Percentiles rank a stretch among this genome's conserved stretches.
These are phyloP conservation scores for Azemiops feae DNA, from an alignment of 2,113 vertebrate genomes.

Conservation along the genomic window DNA sequence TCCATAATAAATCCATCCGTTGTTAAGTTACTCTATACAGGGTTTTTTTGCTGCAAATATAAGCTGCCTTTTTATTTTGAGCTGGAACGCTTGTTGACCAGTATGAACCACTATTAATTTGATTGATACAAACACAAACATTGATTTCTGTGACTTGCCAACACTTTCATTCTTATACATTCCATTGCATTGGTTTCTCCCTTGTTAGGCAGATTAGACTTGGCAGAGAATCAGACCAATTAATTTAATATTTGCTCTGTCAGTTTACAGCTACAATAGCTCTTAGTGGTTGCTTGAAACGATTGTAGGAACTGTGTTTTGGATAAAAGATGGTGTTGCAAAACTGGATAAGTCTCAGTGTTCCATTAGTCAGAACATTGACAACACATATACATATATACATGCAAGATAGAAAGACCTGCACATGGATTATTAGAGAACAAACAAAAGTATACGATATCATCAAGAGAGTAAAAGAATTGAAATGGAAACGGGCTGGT, in stretches of 20 bases:
- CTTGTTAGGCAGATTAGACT: conserved; percentile 25
- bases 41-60: background rate
- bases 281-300: background rate
- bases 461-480: background rate
- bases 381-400: background rate
- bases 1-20: background rate
- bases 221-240: conserved; percentile 13
- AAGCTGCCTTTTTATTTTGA: background rate
- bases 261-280: conserved; percentile 19
- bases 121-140: background rate
- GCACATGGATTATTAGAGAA: background rate
- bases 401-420: background rate
- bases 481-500: background rate
- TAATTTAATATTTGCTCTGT: conserved; percentile 17
- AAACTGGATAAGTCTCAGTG: background rate
- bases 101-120: background rate
- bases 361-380: too few relatives aligned
- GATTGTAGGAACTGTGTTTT: conserved; percentile 7
- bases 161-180: conserved; percentile 36
- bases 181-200: conserved; percentile 21
- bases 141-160: conserved; percentile 6
- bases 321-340: conserved; percentile 3
- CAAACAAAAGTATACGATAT: background rate
- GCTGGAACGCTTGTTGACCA: background rate
- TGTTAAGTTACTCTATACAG: background rate